phyloP scores from a whole-genome alignment of 1,140 invertebrate genomes.

The Magallana angulata region DNA sequence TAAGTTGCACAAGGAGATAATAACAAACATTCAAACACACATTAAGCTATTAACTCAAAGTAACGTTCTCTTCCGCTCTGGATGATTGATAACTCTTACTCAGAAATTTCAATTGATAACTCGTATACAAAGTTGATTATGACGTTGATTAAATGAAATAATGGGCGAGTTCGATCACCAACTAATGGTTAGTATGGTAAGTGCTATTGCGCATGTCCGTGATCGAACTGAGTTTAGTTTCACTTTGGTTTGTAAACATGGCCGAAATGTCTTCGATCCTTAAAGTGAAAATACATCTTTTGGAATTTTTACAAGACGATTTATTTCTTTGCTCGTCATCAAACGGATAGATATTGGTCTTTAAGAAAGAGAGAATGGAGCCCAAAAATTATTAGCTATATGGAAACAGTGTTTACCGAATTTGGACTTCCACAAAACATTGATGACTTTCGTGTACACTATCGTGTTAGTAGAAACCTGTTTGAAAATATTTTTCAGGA shows the following conservation, averaged over 20 bases:
- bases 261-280: neutral
- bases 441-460: conserved; percentile 48
- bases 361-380: neutral
- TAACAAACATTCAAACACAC: no score
- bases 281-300: neutral
- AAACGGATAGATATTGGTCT: conserved; percentile 24
- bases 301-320: conserved; percentile 37
- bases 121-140: no score
- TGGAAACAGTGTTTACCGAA: neutral
- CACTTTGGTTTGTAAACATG: conserved; percentile 38
- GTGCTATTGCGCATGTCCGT: conserved; percentile 32
- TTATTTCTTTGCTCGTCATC: neutral
- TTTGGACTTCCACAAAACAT: conserved; percentile 35
- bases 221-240: conserved; percentile 37
- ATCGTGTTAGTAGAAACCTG: conserved; percentile 43
- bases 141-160: no score
- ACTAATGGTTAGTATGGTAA: neutral
- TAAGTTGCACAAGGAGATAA: no score
- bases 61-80: no score
- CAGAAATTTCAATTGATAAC: no score
- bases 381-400: conserved; percentile 43
- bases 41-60: no score
- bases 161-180: conserved; percentile 19
- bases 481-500: conserved; percentile 29
- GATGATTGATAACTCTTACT: no score